A percentile compares a stretch with the other conserved stretches of the same genome.
Evolutionary conservation across 1,140 invertebrate genomes (phyloP).

Genomic region (Halictus rubicundus): DNA sequence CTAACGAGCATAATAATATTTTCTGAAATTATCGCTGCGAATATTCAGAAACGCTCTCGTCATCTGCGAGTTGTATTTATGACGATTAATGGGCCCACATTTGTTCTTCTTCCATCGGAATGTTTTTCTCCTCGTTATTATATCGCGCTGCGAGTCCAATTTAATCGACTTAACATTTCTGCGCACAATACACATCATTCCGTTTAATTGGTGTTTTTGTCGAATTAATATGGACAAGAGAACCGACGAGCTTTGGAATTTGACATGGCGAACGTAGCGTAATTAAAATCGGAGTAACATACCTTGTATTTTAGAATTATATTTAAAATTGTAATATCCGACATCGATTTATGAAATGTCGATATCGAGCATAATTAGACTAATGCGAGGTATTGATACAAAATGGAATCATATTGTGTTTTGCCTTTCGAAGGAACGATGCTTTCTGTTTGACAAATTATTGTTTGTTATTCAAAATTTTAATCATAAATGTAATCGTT

Average conservation of each 20-base stretch:
- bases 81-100: not conserved
- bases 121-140: not conserved
- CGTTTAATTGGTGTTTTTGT: conserved; percentile 2
- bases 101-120: not conserved
- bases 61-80: not conserved
- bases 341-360: too few species aligned
- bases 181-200: not conserved
- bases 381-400: too few species aligned
- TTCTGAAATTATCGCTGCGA: not conserved
- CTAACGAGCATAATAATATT: not conserved
- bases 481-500: not conserved
- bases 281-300: too few species aligned
- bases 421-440: too few species aligned
- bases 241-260: not conserved
- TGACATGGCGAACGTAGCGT: not conserved
- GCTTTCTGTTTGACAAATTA: not conserved
- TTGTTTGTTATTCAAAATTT: too few species aligned
- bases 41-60: not conserved
- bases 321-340: too few species aligned
- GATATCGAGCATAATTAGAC: too few species aligned
- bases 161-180: not conserved
- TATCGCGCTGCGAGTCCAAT: not conserved
- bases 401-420: too few species aligned
- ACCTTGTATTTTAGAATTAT: too few species aligned
- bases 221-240: not conserved